Percentiles rank a stretch among this genome's conserved stretches.
phyloP scores from a whole-genome alignment of 2,113 vertebrate genomes.

The Girardinichthys multiradiatus region DNA sequence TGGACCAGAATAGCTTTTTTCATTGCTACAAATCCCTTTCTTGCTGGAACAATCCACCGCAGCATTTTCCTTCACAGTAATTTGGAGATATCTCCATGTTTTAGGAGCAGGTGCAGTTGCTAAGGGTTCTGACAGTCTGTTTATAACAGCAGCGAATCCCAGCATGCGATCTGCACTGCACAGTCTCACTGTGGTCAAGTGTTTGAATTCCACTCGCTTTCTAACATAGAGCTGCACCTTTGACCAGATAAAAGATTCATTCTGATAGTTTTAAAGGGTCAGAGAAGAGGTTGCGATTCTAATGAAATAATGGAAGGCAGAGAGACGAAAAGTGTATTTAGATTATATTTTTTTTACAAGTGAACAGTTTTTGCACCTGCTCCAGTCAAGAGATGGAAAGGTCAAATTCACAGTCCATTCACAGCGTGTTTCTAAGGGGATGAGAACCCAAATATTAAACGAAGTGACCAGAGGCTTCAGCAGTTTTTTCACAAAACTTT shows the following conservation, averaged over 20 bases:
- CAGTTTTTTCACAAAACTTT: constrained; percentile 35
- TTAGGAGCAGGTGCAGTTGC: constrained; percentile 35
- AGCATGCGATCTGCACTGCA: constrained; percentile 31
- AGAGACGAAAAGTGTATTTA: constrained; percentile 13
- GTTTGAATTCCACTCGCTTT: constrained; percentile 21
- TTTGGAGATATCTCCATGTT: constrained; percentile 18
- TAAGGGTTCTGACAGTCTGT: constrained; percentile 37
- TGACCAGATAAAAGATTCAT: constrained; percentile 40
- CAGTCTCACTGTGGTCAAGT: constrained; percentile 18
- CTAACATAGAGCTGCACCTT: constrained; percentile 23
- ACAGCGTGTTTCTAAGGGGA: constrained; percentile 19
- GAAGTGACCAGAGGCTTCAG: constrained; percentile 26
- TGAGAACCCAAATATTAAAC: constrained; percentile 50
- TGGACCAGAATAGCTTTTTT: constrained; percentile 14
- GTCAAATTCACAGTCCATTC: constrained; percentile 43
- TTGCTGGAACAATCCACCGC: not conserved
- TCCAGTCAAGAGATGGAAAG: not conserved
- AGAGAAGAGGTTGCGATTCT: constrained; percentile 16
- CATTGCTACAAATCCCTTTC: not conserved
- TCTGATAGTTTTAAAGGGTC: constrained; percentile 42
- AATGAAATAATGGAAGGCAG: constrained; percentile 33
- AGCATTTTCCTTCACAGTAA: constrained; percentile 10
- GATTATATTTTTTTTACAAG: not conserved
- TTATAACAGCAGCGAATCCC: constrained; percentile 37
- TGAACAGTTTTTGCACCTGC: constrained; percentile 7